Conservation (phyloP, 2,888 invertebrate genomes). For the Drosophila suboccidentalis region DNA sequence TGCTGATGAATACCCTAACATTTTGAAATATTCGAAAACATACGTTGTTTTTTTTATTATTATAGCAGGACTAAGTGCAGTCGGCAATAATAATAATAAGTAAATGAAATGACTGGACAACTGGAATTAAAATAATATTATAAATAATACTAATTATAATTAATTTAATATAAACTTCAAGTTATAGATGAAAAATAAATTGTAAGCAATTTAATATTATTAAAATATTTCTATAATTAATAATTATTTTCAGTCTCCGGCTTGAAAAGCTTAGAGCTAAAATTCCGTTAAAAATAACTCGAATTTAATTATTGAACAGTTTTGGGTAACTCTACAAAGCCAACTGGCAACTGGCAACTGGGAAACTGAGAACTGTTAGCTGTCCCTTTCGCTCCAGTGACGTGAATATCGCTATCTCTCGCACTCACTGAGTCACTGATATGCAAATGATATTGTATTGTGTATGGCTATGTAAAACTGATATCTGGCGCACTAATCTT, state of each 20-base stretch:
- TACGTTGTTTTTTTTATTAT: too few relatives aligned
- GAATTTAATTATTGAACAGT: neutral
- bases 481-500: constrained; percentile 77
- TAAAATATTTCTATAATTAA: neutral
- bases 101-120: too few relatives aligned
- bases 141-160: too few relatives aligned
- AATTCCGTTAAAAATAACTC: constrained; percentile 32
- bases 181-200: too few relatives aligned
- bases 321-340: constrained; percentile 9
- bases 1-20: too few relatives aligned
- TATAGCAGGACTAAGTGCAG: too few relatives aligned
- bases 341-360: constrained; percentile 6
- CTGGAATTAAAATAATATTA: too few relatives aligned
- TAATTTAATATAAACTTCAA: too few relatives aligned
- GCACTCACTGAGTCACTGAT: constrained; percentile 42
- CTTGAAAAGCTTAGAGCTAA: neutral
- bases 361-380: constrained; percentile 12
- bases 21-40: too few relatives aligned
- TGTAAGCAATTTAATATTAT: too few relatives aligned
- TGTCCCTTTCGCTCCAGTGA: constrained; percentile 15
- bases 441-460: constrained; percentile 75
- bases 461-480: constrained; percentile 73
- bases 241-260: neutral
- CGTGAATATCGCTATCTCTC: constrained; percentile 29
- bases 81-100: too few relatives aligned